Percentiles rank a stretch among this genome's conserved stretches.
These are phyloP conservation scores for Ladona fulva DNA, from an alignment of 1,140 invertebrate species.

Conservation along the genomic window DNA sequence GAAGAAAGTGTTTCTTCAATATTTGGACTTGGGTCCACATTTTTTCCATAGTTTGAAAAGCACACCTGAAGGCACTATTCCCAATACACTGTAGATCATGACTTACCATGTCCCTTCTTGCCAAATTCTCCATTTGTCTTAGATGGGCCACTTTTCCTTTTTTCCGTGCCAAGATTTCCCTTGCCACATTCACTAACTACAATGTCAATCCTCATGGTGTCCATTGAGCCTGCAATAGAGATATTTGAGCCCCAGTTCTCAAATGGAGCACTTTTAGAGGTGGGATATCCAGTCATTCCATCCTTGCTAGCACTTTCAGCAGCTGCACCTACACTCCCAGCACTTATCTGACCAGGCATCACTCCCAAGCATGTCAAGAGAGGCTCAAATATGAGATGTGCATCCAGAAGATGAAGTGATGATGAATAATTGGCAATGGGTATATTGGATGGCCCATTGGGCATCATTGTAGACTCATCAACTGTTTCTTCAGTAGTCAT, in stretches of 20 bases:
- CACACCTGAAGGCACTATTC: too few species aligned
- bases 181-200: slow-evolving; percentile 76
- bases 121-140: slow-evolving; percentile 2
- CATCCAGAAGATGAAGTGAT: slow-evolving; percentile 73
- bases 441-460: slow-evolving; percentile 25
- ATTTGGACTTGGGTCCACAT: too few species aligned
- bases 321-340: not conserved
- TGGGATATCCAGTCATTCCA: slow-evolving; percentile 20
- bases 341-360: slow-evolving; percentile 70
- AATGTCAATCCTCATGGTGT: slow-evolving; percentile 84
- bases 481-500: slow-evolving; percentile 29
- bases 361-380: slow-evolving; percentile 73
- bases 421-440: not conserved
- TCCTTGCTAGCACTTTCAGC: not conserved
- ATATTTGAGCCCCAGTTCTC: slow-evolving; percentile 86
- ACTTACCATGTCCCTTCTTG: not conserved
- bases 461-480: slow-evolving; percentile 26
- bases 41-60: too few species aligned
- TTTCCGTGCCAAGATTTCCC: slow-evolving; percentile 31
- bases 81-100: too few species aligned
- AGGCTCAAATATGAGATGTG: slow-evolving; percentile 87
- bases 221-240: slow-evolving; percentile 75
- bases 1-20: too few species aligned
- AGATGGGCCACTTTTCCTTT: slow-evolving; percentile 35
- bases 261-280: slow-evolving; percentile 51